Percentiles rank a stretch among this genome's conserved stretches.
Conservation (phyloP, 2,888 invertebrate species). For the Drosophila nr. medialis region DNA sequence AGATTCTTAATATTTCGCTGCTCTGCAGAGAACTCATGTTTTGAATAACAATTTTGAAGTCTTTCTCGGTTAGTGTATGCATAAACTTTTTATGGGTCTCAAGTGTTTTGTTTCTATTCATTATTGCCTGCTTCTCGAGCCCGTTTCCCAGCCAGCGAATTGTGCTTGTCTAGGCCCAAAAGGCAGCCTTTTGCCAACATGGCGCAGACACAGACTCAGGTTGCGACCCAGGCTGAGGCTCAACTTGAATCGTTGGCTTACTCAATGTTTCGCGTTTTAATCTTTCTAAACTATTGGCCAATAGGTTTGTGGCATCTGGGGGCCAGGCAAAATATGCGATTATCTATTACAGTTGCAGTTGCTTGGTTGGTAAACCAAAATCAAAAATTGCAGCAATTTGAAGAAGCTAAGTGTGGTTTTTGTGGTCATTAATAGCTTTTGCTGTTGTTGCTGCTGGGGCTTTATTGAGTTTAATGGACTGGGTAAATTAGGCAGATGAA, state of each 20-base stretch:
- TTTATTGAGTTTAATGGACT: slow-evolving; percentile 46
- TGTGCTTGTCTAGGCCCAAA: slow-evolving; percentile 47
- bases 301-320: slow-evolving; percentile 50
- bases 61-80: slow-evolving; percentile 10
- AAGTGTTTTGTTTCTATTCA: slow-evolving; percentile 17
- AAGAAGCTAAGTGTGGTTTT: slow-evolving; percentile 61
- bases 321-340: slow-evolving; percentile 47
- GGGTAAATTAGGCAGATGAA: slow-evolving; percentile 37
- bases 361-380: slow-evolving; percentile 49
- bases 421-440: slow-evolving; percentile 38
- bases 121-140: slow-evolving; percentile 42
- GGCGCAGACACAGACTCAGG: slow-evolving; percentile 8
- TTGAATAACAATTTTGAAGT: neutral
- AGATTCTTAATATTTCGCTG: neutral
- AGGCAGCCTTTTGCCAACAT: slow-evolving; percentile 25
- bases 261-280: slow-evolving; percentile 73
- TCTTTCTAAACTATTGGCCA: slow-evolving; percentile 77
- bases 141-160: slow-evolving; percentile 63
- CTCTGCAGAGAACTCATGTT: neutral
- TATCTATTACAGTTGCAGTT: slow-evolving; percentile 50
- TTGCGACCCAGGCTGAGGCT: slow-evolving; percentile 26
- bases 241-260: slow-evolving; percentile 43
- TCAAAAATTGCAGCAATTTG: slow-evolving; percentile 59
- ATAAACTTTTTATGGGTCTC: slow-evolving; percentile 13
- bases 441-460: slow-evolving; percentile 12